Conservation (phyloP, 2,888 invertebrate genomes). For the Ceraclea dissimilis region DNA sequence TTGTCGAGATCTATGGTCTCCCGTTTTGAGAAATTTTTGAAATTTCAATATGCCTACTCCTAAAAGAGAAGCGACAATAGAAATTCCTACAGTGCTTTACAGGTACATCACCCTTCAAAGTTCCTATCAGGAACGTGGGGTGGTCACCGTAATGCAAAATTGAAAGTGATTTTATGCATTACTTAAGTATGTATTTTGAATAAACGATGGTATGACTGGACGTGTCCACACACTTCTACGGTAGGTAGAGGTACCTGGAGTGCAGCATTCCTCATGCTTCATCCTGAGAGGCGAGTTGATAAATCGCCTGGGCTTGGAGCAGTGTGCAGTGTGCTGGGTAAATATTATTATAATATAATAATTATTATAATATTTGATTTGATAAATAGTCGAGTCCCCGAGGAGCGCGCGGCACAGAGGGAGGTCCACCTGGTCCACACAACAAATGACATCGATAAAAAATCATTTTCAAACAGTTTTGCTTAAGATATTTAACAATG, state of each 20-base stretch:
- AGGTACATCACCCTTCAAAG: too few relatives aligned
- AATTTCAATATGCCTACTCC: too few relatives aligned
- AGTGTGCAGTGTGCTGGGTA: conserved; percentile 8
- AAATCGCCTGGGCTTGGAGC: neutral
- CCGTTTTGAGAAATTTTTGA: too few relatives aligned
- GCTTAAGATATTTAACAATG: too few relatives aligned
- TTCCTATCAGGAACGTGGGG: too few relatives aligned
- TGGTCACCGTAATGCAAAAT: too few relatives aligned
- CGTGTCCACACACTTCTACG: conserved; percentile 3
- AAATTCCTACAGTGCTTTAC: too few relatives aligned
- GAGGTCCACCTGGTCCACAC: conserved; percentile 9
- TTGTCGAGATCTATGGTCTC: too few relatives aligned
- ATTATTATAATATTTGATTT: neutral
- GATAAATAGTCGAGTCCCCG: conserved; percentile 12
- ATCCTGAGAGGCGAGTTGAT: conserved; percentile 3
- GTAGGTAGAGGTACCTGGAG: too few relatives aligned
- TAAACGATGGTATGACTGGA: conserved; percentile 7
- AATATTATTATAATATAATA: neutral
- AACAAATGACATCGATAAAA: conserved; percentile 19
- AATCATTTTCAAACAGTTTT: neutral
- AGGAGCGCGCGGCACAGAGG: conserved; percentile 10
- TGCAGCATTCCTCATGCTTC: too few relatives aligned
- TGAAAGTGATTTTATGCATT: neutral
- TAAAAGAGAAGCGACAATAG: too few relatives aligned
- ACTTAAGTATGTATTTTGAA: conserved; percentile 3